These are phyloP conservation scores for Microtus richardsoni DNA, from an alignment of 2,113 vertebrate species.

Conservation along the genomic window DNA sequence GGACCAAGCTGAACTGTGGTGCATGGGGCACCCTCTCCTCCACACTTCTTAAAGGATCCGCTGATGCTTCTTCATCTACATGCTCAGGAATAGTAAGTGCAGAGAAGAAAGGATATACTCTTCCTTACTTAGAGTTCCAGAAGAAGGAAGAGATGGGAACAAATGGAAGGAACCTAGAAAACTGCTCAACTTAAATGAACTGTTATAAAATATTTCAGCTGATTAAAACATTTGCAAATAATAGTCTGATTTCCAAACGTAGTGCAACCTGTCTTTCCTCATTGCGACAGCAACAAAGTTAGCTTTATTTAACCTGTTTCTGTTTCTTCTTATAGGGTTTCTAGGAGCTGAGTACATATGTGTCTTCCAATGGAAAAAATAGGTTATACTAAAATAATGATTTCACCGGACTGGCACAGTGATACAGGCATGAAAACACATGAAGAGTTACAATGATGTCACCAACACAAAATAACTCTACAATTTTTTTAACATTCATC, in stretches of 20 bases:
- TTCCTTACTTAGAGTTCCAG: not conserved
- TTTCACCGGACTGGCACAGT: not conserved
- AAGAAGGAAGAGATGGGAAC: not conserved
- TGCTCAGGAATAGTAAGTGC: too few relatives aligned
- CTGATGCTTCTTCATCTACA: not conserved
- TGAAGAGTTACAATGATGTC: not conserved
- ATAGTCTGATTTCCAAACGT: not conserved
- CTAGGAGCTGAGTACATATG: not conserved
- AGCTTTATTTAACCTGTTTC: not conserved
- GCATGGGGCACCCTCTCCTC: not conserved
- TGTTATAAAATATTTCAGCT: not conserved
- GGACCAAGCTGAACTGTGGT: not conserved
- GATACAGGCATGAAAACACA: not conserved
- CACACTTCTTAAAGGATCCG: not conserved
- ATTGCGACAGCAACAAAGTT: not conserved
- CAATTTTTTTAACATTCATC: not conserved
- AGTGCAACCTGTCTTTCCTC: not conserved
- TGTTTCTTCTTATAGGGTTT: not conserved
- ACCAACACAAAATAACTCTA: not conserved
- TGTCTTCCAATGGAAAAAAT: not conserved
- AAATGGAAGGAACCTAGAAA: not conserved
- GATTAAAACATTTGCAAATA: not conserved
- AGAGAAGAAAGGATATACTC: not conserved
- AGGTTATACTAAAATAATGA: not conserved
- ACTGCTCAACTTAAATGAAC: not conserved